Evolutionary conservation across 2,888 invertebrate genomes (phyloP).

Genomic region (Drosophila ezoana): DNA sequence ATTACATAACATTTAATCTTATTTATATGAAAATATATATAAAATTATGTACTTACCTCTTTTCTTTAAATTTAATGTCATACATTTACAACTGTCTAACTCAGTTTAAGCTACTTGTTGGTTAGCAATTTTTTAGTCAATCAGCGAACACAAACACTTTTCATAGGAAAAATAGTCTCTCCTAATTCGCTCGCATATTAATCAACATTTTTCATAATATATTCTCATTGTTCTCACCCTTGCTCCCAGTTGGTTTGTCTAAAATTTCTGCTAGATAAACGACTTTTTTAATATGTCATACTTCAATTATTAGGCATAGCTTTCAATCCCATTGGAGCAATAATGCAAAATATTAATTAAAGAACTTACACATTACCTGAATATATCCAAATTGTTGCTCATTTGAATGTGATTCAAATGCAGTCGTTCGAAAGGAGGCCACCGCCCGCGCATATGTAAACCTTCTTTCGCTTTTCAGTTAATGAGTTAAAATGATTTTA

Average conservation of each 20-base stretch:
- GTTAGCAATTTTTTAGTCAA: no score
- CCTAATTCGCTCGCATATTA: background rate
- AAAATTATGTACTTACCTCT: no score
- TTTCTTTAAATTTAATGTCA: no score
- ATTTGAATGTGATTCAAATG: no score
- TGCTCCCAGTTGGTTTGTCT: background rate
- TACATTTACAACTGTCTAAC: no score
- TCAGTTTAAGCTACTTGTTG: no score
- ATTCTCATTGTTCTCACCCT: background rate
- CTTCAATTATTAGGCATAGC: background rate
- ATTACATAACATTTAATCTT: no score
- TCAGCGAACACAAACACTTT: no score
- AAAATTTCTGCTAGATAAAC: no score
- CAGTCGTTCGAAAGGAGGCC: background rate
- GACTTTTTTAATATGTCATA: no score
- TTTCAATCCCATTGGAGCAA: background rate
- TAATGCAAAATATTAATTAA: background rate
- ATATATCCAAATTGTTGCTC: background rate
- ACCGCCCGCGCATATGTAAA: background rate
- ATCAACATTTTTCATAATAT: background rate
- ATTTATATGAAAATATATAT: no score
- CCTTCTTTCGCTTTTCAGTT: constrained; percentile 6
- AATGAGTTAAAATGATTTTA: background rate
- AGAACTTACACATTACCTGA: background rate
- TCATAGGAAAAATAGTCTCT: no score